A percentile compares a stretch with the other conserved stretches of the same genome.
Conservation (phyloP, 2,113 vertebrate species). For the Ciconia stormi region DNA sequence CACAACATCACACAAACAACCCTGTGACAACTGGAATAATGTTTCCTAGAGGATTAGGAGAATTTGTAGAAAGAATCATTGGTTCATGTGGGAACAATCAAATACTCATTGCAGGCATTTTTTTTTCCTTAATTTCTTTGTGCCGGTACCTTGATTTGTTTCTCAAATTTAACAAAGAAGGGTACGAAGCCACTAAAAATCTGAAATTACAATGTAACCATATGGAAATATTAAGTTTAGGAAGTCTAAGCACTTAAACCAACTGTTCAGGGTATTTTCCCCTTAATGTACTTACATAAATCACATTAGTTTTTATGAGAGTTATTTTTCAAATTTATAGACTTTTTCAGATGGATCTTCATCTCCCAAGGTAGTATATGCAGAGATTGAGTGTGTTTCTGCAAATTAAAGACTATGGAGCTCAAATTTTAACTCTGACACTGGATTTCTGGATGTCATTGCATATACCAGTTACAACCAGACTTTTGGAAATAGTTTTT, state of each 20-base stretch:
- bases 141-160: constrained; percentile 50
- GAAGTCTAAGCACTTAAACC: constrained; percentile 45
- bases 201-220: constrained; percentile 49
- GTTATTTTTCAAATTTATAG: constrained; percentile 61
- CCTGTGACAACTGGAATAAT: constrained; percentile 20
- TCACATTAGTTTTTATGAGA: constrained; percentile 52
- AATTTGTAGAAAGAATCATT: constrained; percentile 12
- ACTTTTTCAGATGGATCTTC: constrained; percentile 40
- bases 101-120: constrained; percentile 3
- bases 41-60: constrained; percentile 12
- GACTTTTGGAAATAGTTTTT: background rate
- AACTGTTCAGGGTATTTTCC: constrained; percentile 59
- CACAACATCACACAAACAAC: background rate
- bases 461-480: background rate
- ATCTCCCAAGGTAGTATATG: constrained; percentile 16
- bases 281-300: constrained; percentile 54
- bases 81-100: constrained; percentile 44
- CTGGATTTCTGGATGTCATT: background rate
- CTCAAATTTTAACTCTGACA: background rate
- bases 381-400: background rate
- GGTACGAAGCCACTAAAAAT: constrained; percentile 12
- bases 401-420: background rate
- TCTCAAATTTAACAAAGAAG: constrained; percentile 42
- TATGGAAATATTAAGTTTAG: constrained; percentile 61
- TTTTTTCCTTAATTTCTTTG: constrained; percentile 45